These are phyloP conservation scores for Cheilosia pagana DNA, from an alignment of 2,888 invertebrate genomes.

Conservation along the genomic window DNA sequence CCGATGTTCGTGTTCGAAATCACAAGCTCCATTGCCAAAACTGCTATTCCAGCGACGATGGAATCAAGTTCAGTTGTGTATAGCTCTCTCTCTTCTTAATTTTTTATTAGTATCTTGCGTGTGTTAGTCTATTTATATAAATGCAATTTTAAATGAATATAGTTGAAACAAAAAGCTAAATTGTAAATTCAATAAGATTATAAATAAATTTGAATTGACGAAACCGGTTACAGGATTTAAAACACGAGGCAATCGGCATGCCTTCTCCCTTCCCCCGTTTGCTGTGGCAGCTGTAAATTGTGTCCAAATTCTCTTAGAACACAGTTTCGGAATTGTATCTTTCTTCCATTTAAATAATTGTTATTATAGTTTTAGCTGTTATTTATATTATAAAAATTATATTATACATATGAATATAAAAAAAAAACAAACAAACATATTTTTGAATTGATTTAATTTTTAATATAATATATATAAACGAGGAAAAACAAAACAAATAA, in stretches of 20 bases:
- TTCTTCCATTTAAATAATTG: conserved; percentile 75
- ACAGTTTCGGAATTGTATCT: conserved; percentile 65
- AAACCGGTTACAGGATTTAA: conserved; percentile 65
- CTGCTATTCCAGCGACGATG: conserved; percentile 98
- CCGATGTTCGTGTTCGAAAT: conserved; percentile 97
- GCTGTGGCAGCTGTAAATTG: conserved; percentile 61
- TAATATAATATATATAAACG: conserved; percentile 59
- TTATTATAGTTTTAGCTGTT: conserved; percentile 74
- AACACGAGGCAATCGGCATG: conserved; percentile 26
- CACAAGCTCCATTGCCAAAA: conserved; percentile 97
- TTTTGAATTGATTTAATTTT: conserved; percentile 73
- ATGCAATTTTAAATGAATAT: conserved; percentile 52
- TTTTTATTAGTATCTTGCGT: conserved; percentile 59
- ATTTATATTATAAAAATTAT: conserved; percentile 72
- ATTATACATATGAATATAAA: conserved; percentile 62
- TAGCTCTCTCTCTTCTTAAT: conserved; percentile 81
- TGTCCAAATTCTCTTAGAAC: conserved; percentile 51
- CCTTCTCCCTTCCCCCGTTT: conserved; percentile 1
- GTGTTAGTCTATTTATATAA: conserved; percentile 62
- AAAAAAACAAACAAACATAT: conserved; percentile 44
- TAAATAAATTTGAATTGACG: conserved; percentile 46
- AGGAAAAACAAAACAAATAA: conserved; percentile 54
- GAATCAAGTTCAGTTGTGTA: conserved; percentile 93
- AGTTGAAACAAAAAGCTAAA: conserved; percentile 45
- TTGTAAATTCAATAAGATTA: conserved; percentile 64